Base-by-base conservation (phyloP, 1,140 invertebrate genomes). In the Cyclargus thomasi region DNA sequence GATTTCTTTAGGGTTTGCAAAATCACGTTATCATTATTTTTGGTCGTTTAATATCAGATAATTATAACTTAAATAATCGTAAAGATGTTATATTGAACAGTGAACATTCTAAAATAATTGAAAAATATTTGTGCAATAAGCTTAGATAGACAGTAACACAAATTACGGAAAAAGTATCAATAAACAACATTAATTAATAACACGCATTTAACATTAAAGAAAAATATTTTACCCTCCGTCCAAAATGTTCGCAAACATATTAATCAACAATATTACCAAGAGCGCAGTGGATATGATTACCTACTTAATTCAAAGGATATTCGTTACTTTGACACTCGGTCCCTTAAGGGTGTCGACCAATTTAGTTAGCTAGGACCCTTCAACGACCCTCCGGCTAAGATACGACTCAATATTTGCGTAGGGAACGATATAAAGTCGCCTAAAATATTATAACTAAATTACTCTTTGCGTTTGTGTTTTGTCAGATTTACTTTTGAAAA, bases 261-360 rank as follows among this genome's bases (percentile, higher is more conserved):
- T 47, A 47, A 47, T 47, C 39, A 47, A 47, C 1, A 47, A 16
- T 16, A 47, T 47, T 47, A 47, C 39, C 39, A 47, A 8, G 18
- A 59, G 29, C 5, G 29, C 8, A 29, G 55, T 59, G 55, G 55
- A 59, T 59, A 55, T n/a, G 20, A 20, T 59, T 59, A 20, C 21
- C 21, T 59, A 20, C 17, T 59, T 59, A 59, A 59, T 59, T 59
- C 20, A 59, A 59, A 59, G 55, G 55, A 59, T 22, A 18, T 59
- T 20, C 55, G 53, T 55, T 17, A 55, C n/a, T 59, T 21, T 59
- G 55, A 59, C 18, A 20, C 55, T 11, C 18, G 20, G 17, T 20
- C 55, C 18, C 55, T 59, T 11, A 20, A 21, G 55, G 55, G 55
- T 11, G 55, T 1, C 11, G 39, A 11, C 55, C 18, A 20, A 59